phyloP scores from a whole-genome alignment of 2,113 vertebrate species.

The Lepisosteus osseus region DNA sequence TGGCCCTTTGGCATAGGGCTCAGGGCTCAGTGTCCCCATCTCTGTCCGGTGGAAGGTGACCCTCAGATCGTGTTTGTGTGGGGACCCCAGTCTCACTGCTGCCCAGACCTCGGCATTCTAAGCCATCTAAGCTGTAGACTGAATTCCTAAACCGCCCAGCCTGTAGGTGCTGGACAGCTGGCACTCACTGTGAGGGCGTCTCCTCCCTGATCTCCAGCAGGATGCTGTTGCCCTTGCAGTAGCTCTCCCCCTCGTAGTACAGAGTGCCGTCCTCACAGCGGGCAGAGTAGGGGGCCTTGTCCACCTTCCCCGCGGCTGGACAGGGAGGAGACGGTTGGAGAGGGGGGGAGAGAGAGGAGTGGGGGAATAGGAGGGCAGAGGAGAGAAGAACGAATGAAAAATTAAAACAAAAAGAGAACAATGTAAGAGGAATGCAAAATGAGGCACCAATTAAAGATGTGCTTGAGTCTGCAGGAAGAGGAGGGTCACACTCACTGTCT shows the following conservation, averaged over 20 bases:
- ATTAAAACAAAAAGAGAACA: neutral
- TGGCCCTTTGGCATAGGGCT: too few relatives aligned
- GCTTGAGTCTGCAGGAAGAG: too few relatives aligned
- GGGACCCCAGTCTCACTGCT: too few relatives aligned
- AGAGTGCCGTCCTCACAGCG: conserved; percentile 55
- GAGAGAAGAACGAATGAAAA: neutral
- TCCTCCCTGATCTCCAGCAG: conserved; percentile 56
- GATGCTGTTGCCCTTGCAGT: conserved; percentile 56
- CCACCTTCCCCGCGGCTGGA: conserved; percentile 30
- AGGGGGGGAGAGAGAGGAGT: neutral
- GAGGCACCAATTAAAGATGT: too few relatives aligned
- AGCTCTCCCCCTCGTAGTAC: conserved; percentile 55
- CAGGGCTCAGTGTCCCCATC: too few relatives aligned
- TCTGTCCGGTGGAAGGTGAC: too few relatives aligned
- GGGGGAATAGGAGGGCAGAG: neutral
- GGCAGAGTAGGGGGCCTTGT: conserved; percentile 45
- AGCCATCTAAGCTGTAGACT: neutral
- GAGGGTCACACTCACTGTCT: conserved; percentile 67
- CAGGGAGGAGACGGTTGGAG: neutral
- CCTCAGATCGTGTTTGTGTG: too few relatives aligned
- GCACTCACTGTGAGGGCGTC: conserved; percentile 51
- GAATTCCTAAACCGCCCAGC: neutral
- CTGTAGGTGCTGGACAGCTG: too few relatives aligned
- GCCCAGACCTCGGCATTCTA: too few relatives aligned
- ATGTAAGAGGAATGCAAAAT: too few relatives aligned